Evolutionary conservation across 92 coral and sea anemone species (phyloP), one percentile per base, ranked within the genome.

Genomic region (Actinostola sp.): DNA sequence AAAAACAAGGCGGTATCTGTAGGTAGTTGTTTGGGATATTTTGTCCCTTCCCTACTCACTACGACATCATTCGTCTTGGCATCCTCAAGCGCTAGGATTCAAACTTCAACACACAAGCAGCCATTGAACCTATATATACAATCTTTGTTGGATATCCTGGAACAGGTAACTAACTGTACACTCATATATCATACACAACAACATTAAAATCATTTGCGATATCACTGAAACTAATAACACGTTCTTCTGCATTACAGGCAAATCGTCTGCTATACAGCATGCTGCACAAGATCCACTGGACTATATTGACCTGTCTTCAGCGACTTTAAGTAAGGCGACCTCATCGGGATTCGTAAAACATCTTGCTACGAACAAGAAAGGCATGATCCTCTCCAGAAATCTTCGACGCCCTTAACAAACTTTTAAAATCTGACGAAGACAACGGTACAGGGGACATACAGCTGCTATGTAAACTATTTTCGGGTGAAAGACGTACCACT

Each of bases 91-190:
- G 76, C 77, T 14, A 36, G 42, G 42, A 36, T 75, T 29, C 27
- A 82, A 31, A 66, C 83, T 12, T 24, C 70, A 28, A 66, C 83
- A 41, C 82, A 67, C 32, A 23, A 61, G 52, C 87, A 82, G 54
- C 73, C 73, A 10, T 67, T 82, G 11, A 75, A 75, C 35, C 60
- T 66, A 21, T 80, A 42, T 17, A 8, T 35, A 71, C 84, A 38
- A 71, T 79, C 12, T 72, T 79, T 51, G 67, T 74, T 46, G 86
- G 86, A 29, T 81, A 81, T 61, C 83, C 83, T 19, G 87, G 88
- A 57, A 82, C 88, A 65, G 76, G 88, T 82, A 55, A 82, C 21
- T 23, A 1, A 3, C 27, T 52, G 3, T 52, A 8, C 30, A 48
- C 3, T 8, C 3, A 48, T 9, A 48, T 48, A 48, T 7, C 54